These are phyloP conservation scores for Iguana delicatissima DNA, from an alignment of 2,797 vertebrate species.

Conservation along the genomic window DNA sequence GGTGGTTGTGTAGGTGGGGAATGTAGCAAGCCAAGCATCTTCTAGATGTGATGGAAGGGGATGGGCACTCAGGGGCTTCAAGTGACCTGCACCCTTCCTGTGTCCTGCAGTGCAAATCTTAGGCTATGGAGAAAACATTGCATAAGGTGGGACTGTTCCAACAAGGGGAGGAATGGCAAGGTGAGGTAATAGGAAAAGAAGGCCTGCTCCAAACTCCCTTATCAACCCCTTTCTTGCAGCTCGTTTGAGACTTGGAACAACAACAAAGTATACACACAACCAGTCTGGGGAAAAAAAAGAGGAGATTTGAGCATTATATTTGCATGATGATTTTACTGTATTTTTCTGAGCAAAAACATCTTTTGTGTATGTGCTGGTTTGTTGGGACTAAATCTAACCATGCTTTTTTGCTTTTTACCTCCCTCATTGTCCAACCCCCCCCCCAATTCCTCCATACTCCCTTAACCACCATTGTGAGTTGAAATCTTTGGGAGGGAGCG, in stretches of 20 bases:
- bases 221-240: constrained; percentile 57
- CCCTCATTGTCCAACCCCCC: constrained; percentile 47
- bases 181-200: constrained; percentile 57
- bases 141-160: constrained; percentile 77
- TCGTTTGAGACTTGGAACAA: constrained; percentile 34
- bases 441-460: constrained; percentile 31
- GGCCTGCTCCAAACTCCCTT: constrained; percentile 58
- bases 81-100: constrained; percentile 44
- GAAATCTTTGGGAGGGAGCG: constrained; percentile 67
- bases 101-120: constrained; percentile 49
- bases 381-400: constrained; percentile 75
- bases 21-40: constrained; percentile 1
- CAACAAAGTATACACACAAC: constrained; percentile 32
- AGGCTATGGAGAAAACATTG: constrained; percentile 72
- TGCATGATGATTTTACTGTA: constrained; percentile 85
- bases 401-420: constrained; percentile 45
- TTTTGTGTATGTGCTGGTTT: constrained; percentile 84
- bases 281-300: constrained; percentile 60
- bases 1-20: neutral
- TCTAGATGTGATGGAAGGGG: neutral
- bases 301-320: constrained; percentile 78
- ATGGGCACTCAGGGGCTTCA: neutral
- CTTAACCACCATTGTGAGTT: constrained; percentile 68
- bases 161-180: constrained; percentile 52
- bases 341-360: constrained; percentile 86